Conservation (phyloP, 2,888 invertebrate species). For the Clepsis dumicolana region DNA sequence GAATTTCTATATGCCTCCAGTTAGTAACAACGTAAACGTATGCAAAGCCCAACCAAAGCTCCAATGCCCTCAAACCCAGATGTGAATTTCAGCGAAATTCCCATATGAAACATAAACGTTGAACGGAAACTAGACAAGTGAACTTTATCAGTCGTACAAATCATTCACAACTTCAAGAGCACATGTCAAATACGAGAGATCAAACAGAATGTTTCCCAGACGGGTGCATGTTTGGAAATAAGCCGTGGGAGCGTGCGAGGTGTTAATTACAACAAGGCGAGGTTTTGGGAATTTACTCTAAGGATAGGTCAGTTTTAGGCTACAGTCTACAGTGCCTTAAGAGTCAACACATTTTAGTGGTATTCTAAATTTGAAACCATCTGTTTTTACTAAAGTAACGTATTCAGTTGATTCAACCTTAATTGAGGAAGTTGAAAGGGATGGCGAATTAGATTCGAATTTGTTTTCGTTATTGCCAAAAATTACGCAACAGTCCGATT, state of each 20-base stretch:
- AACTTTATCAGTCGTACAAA: slow-evolving; percentile 17
- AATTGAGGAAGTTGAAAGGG: background rate
- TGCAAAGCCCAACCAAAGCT: background rate
- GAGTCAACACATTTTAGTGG: background rate
- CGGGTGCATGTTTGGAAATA: slow-evolving; percentile 64
- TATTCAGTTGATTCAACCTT: background rate
- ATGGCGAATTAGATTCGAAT: background rate
- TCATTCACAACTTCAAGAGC: slow-evolving; percentile 16
- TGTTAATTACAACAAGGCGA: slow-evolving; percentile 78
- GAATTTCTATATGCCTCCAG: too few relatives aligned
- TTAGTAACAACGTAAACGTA: background rate
- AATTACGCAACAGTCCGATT: too few relatives aligned
- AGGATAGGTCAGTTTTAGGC: slow-evolving; percentile 29
- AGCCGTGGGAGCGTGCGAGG: slow-evolving; percentile 77
- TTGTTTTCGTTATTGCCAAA: too few relatives aligned
- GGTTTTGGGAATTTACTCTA: slow-evolving; percentile 48
- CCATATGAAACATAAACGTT: slow-evolving; percentile 5
- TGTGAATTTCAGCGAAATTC: background rate
- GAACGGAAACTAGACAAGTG: slow-evolving; percentile 7
- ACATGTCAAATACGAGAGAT: slow-evolving; percentile 49
- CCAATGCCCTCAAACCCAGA: background rate
- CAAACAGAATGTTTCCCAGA: slow-evolving; percentile 73
- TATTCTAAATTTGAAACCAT: background rate
- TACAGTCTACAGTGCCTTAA: background rate
- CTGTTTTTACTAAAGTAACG: background rate